Conservation (phyloP, 2,113 vertebrate genomes). For the Muntiacus reevesi region DNA sequence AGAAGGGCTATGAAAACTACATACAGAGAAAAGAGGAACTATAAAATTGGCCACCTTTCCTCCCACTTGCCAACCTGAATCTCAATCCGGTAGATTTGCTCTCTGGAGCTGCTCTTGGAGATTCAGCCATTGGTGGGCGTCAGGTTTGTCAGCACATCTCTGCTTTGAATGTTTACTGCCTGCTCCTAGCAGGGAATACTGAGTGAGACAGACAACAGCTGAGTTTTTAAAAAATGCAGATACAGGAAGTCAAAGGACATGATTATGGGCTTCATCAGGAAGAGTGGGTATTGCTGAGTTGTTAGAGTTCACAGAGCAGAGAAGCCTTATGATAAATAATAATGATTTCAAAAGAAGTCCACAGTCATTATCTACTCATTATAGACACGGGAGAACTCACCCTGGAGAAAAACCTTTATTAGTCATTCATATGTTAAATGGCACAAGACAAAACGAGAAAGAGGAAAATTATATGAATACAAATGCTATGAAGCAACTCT, state of each 20-base stretch:
- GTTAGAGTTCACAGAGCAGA: neutral
- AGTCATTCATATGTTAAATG: neutral
- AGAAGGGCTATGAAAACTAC: neutral
- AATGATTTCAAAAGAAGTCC: neutral
- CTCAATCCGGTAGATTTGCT: neutral
- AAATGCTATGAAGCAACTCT: neutral
- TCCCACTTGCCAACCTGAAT: neutral
- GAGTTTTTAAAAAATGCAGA: neutral
- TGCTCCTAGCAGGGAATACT: neutral
- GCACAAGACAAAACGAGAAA: neutral
- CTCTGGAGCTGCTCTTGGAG: neutral
- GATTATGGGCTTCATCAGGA: neutral
- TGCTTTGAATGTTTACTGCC: neutral
- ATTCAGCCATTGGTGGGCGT: neutral
- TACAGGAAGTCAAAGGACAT: neutral
- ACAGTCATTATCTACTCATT: neutral
- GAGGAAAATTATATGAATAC: neutral
- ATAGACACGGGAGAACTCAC: neutral
- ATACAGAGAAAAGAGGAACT: neutral
- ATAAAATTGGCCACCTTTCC: neutral
- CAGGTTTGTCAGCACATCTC: neutral
- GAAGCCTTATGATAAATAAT: neutral
- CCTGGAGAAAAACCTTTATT: neutral
- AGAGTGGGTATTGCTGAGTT: neutral
- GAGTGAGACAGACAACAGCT: neutral